phyloP scores from a whole-genome alignment of 2,113 vertebrate genomes.

The Ageneiosus marmoratus region DNA sequence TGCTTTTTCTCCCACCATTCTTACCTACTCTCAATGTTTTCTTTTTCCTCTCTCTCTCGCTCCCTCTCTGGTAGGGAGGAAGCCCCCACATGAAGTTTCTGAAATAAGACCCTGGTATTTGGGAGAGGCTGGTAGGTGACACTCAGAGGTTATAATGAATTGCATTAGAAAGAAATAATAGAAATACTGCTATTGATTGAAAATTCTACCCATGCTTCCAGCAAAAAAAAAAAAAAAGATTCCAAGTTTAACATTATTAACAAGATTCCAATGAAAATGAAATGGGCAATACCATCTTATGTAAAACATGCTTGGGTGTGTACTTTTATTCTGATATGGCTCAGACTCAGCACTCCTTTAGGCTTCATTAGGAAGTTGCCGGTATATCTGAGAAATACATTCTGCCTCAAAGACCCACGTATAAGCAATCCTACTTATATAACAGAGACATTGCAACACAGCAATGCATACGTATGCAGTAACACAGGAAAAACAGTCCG shows the following conservation, averaged over 20 bases:
- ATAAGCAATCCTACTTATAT: not conserved
- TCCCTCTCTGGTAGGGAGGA: constrained; percentile 20
- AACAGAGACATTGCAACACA: constrained; percentile 16
- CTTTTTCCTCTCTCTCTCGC: not conserved
- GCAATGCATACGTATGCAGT: not conserved
- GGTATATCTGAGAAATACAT: constrained; percentile 9
- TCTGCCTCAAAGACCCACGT: not conserved
- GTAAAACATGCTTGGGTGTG: not conserved
- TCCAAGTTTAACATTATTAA: not conserved
- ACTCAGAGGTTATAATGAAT: constrained; percentile 33
- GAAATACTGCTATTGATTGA: constrained; percentile 42
- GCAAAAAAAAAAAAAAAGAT: not conserved
- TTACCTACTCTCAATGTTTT: constrained; percentile 6
- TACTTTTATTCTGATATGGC: not conserved
- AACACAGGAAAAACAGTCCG: not conserved
- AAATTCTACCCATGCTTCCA: not conserved
- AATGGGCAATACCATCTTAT: not conserved
- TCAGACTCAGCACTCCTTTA: not conserved
- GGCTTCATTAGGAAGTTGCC: not conserved
- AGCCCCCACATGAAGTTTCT: constrained; percentile 42
- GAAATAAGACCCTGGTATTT: constrained; percentile 38
- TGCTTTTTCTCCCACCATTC: not conserved
- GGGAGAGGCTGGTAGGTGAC: constrained; percentile 20
- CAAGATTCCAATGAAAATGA: not conserved
- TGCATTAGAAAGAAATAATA: constrained; percentile 37